Conservation (phyloP, 2,113 vertebrate genomes). For the Hepsetus odoe region DNA sequence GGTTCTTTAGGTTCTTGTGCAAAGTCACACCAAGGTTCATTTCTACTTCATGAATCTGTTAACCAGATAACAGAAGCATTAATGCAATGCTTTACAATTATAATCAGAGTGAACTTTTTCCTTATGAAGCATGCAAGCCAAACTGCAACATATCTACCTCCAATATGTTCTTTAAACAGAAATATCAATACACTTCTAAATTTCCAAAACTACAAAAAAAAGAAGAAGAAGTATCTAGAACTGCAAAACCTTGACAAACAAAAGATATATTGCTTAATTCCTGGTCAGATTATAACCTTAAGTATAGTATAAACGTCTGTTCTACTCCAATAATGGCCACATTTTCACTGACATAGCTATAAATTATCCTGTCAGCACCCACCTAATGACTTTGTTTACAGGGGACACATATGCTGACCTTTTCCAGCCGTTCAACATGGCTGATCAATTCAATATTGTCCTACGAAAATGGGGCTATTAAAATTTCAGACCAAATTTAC, state of each 20-base stretch:
- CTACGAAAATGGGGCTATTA: slow-evolving; percentile 55
- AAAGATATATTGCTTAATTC: neutral
- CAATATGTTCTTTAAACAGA: too few species aligned
- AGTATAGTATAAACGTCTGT: slow-evolving; percentile 1
- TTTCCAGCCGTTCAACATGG: slow-evolving; percentile 54
- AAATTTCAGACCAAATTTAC: slow-evolving; percentile 57
- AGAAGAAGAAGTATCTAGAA: neutral
- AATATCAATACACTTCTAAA: neutral
- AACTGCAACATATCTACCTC: neutral
- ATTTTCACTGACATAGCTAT: slow-evolving; percentile 53
- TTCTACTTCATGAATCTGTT: too few species aligned
- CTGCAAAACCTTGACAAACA: neutral
- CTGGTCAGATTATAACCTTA: slow-evolving; percentile 5
- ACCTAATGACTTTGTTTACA: slow-evolving; percentile 55
- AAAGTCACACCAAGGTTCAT: too few species aligned
- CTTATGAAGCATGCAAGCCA: too few species aligned
- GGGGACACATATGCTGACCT: slow-evolving; percentile 62
- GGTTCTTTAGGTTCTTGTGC: too few species aligned
- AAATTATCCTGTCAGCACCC: slow-evolving; percentile 55
- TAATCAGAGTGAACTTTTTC: too few species aligned
- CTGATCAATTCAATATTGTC: slow-evolving; percentile 67
- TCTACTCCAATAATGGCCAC: slow-evolving; percentile 51
- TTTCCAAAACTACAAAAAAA: neutral
- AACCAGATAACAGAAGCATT: too few species aligned
- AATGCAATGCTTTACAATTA: too few species aligned